Evolutionary conservation across 2,797 vertebrate species (phyloP).

Genomic region (Lindbergichthys nudifrons): DNA sequence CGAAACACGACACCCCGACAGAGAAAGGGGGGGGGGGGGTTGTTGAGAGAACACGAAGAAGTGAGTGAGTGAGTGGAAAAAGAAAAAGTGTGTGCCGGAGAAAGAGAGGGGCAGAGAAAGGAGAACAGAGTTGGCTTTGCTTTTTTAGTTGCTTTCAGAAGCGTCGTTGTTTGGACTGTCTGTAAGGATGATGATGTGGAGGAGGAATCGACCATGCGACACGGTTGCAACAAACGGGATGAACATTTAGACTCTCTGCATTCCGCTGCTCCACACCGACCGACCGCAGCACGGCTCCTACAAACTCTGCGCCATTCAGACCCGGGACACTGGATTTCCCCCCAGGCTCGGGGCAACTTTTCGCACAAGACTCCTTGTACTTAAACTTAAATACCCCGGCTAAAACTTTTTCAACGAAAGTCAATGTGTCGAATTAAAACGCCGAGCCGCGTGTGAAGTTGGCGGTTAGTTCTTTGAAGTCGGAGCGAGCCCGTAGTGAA

Average conservation of each 20-base stretch:
- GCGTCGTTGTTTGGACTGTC: slow-evolving; percentile 53
- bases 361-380: slow-evolving; percentile 31
- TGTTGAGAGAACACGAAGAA: slow-evolving; percentile 63
- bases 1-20: slow-evolving; percentile 87
- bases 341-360: slow-evolving; percentile 65
- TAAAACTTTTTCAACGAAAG: slow-evolving; percentile 36
- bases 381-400: slow-evolving; percentile 4
- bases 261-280: slow-evolving; percentile 67
- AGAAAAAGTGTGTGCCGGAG: slow-evolving; percentile 80
- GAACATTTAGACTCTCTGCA: slow-evolving; percentile 63
- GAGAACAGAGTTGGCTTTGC: slow-evolving; percentile 52
- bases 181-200: slow-evolving; percentile 59
- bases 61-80: slow-evolving; percentile 80
- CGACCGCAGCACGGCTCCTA: slow-evolving; percentile 62
- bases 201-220: slow-evolving; percentile 75
- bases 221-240: slow-evolving; percentile 53
- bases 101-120: slow-evolving; percentile 73
- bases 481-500: not conserved
- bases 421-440: slow-evolving; percentile 1
- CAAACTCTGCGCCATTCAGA: slow-evolving; percentile 76
- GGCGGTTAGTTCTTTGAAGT: not conserved
- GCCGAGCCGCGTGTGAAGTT: not conserved
- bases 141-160: slow-evolving; percentile 46
- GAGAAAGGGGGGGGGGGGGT: slow-evolving; percentile 54
- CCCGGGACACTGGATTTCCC: slow-evolving; percentile 57